These are phyloP conservation scores for Apogon talboti DNA, from an alignment of 2,797 vertebrate genomes.

Conservation along the genomic window DNA sequence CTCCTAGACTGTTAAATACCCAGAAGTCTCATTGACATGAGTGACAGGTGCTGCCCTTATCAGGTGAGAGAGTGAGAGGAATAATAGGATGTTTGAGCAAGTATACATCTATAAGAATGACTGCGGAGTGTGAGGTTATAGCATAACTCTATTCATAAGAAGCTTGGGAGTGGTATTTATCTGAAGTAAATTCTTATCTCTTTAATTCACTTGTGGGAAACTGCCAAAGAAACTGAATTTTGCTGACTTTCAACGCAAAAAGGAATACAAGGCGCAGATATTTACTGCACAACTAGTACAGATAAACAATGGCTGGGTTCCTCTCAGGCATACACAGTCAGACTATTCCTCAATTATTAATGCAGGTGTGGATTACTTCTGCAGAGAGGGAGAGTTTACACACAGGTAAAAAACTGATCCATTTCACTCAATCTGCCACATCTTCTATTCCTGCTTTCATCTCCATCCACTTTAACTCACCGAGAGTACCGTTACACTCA, in stretches of 20 bases:
- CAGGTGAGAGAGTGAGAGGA: constrained; percentile 61
- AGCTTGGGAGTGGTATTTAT: constrained; percentile 51
- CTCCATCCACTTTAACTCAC: constrained; percentile 44
- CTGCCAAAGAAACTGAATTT: constrained; percentile 27
- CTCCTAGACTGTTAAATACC: constrained; percentile 74
- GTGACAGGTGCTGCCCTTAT: constrained; percentile 66
- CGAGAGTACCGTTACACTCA: constrained; percentile 45
- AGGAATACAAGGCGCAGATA: constrained; percentile 35
- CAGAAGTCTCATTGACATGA: constrained; percentile 75
- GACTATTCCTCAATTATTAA: constrained; percentile 74
- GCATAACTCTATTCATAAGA: constrained; percentile 29
- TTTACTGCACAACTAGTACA: constrained; percentile 37
- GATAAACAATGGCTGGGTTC: constrained; percentile 56
- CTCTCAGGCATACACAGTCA: constrained; percentile 28
- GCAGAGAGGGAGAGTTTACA: constrained; percentile 72
- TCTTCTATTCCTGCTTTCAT: constrained; percentile 63
- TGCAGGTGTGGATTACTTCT: constrained; percentile 74
- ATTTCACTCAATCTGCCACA: constrained; percentile 58
- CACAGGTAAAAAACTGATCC: constrained; percentile 64
- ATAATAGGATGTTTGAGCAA: constrained; percentile 55
- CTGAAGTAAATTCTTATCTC: constrained; percentile 40
- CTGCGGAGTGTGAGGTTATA: constrained; percentile 10
- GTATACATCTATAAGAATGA: constrained; percentile 16
- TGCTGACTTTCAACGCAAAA: constrained; percentile 39
- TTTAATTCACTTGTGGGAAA: constrained; percentile 34